Base-by-base conservation (phyloP, 2,888 invertebrate species). In the Conomelus anceps region DNA sequence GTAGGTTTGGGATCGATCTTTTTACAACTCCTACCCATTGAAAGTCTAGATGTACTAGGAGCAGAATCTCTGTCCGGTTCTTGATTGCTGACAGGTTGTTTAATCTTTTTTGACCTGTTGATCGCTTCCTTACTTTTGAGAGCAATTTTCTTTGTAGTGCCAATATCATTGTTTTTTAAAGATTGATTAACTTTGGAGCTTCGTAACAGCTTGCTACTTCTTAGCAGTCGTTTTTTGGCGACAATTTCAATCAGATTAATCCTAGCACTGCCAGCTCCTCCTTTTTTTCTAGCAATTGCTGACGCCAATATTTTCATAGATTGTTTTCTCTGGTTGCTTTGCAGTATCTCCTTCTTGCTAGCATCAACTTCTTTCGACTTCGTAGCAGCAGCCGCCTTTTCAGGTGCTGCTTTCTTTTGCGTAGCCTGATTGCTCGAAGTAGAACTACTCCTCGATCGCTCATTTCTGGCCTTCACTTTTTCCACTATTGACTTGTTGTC, bases 341-440 rank as follows among this genome's bases (percentile, higher is more conserved):
- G 63, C 1, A 13, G 1, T 3, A 63, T 0, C 1, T 63, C 63
- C n/a, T 63, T 63, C n/a, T n/a, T 63, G 6, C 4, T 7, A 6
- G 63, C 11, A 13, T 13, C 63, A n/a, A 63, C n/a, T 63, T 9
- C 63, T n/a, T 63, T 63, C 3, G 63, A n/a, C n/a, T 63, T 63
- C n/a, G 20, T 63, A 4, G 63, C 11, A n/a, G 13, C 23, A 87
- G 23, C 23, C 84, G 89, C 26, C 34, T 85, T 85, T 89, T 89
- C 23, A 87, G 13, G 41, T 88, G 23, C 23, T 63, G 89, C 26
- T 85, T 85, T 85, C 87, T 89, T 26, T 34, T 89, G 7, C n/a
- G 87, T 7, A 85, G 85, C 29, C 85, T 89, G 85, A 23, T 88
- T 22, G 63, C 88, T 34, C 85, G 85, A 23, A 23, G 29, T 85